A percentile compares a stretch with the other conserved stretches of the same genome.
Evolutionary conservation across 2,888 invertebrate genomes (phyloP).

Genomic region (Noctua pronuba): DNA sequence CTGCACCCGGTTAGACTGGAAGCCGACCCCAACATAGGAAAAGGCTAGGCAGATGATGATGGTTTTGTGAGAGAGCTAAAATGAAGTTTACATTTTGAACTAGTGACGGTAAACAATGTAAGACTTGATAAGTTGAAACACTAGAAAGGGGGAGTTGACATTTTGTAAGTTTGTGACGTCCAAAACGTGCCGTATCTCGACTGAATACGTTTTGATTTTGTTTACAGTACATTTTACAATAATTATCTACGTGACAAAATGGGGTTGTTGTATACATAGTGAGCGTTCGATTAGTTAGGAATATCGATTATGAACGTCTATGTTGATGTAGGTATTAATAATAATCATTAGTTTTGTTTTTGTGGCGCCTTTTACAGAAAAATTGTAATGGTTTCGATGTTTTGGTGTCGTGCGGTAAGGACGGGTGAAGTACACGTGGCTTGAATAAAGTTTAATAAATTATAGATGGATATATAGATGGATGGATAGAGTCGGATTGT

Average conservation of each 20-base stretch:
- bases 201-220: neutral
- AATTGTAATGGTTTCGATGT: neutral
- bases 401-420: neutral
- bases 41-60: too few relatives aligned
- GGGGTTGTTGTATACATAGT: neutral
- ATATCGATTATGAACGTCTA: neutral
- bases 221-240: slow-evolving; percentile 9
- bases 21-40: too few relatives aligned
- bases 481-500: too few relatives aligned
- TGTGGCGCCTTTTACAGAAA: neutral
- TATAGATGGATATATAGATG: neutral
- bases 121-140: neutral
- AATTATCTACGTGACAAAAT: neutral
- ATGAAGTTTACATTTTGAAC: neutral
- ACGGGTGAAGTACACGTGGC: neutral
- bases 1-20: too few relatives aligned
- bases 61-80: neutral
- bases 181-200: slow-evolving; percentile 20
- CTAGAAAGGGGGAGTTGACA: neutral
- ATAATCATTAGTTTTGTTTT: neutral
- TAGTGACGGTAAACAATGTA: neutral
- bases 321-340: neutral
- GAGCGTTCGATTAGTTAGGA: neutral
- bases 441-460: neutral
- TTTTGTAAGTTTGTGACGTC: neutral